phyloP scores from a whole-genome alignment of 2,797 vertebrate species.

The Geotria australis region DNA sequence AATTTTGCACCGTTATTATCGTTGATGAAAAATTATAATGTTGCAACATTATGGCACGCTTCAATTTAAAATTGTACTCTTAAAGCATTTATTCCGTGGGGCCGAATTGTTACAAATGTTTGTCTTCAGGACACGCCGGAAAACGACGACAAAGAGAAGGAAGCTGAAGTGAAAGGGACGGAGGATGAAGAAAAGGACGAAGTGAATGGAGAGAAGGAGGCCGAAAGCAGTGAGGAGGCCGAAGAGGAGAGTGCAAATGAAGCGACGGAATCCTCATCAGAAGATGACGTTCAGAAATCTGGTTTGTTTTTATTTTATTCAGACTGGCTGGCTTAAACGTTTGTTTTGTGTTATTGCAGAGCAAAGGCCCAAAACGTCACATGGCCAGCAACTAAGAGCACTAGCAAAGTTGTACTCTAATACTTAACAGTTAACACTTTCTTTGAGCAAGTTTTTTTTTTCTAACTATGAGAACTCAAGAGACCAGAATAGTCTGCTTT shows the following conservation, averaged over 20 bases:
- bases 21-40: neutral
- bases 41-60: neutral
- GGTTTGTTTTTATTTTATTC: conserved; percentile 12
- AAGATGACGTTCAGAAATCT: conserved; percentile 47
- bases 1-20: neutral
- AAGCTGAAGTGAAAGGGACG: conserved; percentile 2
- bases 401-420: no score
- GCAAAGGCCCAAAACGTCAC: no score
- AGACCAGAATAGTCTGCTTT: no score
- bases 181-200: neutral
- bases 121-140: neutral
- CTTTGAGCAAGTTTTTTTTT: neutral
- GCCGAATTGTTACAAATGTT: conserved; percentile 5
- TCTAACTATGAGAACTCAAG: no score
- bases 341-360: no score
- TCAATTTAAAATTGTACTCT: fast-evolving
- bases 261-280: conserved; percentile 28
- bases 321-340: no score
- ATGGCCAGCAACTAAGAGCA: no score
- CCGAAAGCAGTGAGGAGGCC: conserved; percentile 4
- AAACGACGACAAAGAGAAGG: conserved; percentile 4
- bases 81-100: conserved; percentile 25
- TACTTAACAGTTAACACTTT: no score
- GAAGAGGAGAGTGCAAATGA: conserved; percentile 11
- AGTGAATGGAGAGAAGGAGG: conserved; percentile 1